These are phyloP conservation scores for Enteromius radiatus DNA, from an alignment of 2,797 vertebrate genomes.

Conservation along the genomic window DNA sequence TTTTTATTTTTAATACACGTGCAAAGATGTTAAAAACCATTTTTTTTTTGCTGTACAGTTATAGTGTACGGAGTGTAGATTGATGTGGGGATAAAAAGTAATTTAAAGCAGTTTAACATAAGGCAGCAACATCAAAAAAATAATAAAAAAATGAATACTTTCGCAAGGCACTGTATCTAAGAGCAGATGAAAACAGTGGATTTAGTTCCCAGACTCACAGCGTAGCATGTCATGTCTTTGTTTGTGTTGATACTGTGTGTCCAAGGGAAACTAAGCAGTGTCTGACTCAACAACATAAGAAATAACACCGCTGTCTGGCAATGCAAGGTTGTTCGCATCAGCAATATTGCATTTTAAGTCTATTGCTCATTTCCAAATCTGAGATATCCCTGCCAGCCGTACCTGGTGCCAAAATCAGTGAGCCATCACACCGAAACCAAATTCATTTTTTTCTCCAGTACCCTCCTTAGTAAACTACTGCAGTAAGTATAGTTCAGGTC, in stretches of 20 bases:
- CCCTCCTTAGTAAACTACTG: neutral
- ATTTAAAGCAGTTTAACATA: too few relatives aligned
- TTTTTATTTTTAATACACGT: too few relatives aligned
- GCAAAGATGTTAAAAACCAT: too few relatives aligned
- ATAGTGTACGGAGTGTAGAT: too few relatives aligned
- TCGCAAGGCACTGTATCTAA: neutral
- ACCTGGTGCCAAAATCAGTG: neutral
- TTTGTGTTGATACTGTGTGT: slow-evolving; percentile 1
- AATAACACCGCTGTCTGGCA: neutral
- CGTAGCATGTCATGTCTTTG: neutral
- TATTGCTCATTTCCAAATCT: neutral
- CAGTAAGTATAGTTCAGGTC: too few relatives aligned
- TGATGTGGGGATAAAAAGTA: too few relatives aligned
- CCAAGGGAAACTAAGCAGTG: neutral
- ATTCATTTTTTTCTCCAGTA: neutral
- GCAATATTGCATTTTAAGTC: neutral
- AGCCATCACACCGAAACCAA: neutral
- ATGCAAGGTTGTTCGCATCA: neutral
- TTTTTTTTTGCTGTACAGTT: too few relatives aligned
- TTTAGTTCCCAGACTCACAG: neutral
- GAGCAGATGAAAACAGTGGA: neutral
- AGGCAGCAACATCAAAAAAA: too few relatives aligned
- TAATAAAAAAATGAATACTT: too few relatives aligned
- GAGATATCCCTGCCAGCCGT: neutral
- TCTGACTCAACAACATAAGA: slow-evolving; percentile 11